Conservation (phyloP, 2,113 vertebrate species). For the Pristiophorus japonicus region DNA sequence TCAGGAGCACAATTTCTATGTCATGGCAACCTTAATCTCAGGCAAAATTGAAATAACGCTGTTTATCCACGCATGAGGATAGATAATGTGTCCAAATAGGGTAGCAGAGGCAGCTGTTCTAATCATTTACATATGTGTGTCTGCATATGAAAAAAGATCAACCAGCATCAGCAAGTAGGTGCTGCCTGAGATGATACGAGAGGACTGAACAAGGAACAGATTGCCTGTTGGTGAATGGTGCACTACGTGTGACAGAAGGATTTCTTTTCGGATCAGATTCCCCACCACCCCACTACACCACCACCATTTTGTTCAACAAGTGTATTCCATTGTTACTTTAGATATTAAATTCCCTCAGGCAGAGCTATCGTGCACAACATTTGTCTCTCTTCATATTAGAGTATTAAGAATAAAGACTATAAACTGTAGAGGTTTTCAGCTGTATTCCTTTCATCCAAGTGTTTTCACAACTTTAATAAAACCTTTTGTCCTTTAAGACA, state of each 20-base stretch:
- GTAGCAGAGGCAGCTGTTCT: neutral
- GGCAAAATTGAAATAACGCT: neutral
- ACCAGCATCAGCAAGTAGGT: neutral
- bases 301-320: neutral
- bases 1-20: conserved; percentile 19
- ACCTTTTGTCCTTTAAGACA: no score
- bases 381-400: neutral
- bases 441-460: neutral
- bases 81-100: neutral
- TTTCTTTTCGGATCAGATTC: neutral
- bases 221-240: neutral
- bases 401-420: no score
- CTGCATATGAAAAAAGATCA: neutral
- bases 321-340: neutral
- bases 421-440: neutral
- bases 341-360: neutral
- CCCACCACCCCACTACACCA: neutral
- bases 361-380: neutral
- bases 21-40: conserved; percentile 30
- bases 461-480: neutral
- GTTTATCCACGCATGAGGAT: conserved; percentile 15
- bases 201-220: neutral
- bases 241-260: neutral
- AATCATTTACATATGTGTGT: conserved; percentile 15
- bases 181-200: neutral